These are phyloP conservation scores for Anastatus disparis DNA, from an alignment of 1,140 invertebrate species.

Conservation along the genomic window DNA sequence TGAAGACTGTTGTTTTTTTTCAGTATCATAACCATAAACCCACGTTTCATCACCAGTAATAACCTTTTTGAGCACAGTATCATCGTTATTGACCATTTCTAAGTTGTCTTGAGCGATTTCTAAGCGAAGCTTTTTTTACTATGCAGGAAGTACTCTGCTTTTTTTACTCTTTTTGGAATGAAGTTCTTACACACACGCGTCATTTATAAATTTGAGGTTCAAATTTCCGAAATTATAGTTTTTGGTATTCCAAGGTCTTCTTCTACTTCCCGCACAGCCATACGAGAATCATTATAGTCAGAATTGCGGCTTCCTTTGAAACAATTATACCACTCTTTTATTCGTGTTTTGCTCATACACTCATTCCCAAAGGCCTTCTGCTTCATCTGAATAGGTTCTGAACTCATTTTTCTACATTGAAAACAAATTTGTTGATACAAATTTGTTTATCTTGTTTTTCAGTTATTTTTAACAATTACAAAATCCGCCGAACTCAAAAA, in stretches of 20 bases:
- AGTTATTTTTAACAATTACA: constrained; percentile 9
- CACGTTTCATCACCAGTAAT: constrained; percentile 50
- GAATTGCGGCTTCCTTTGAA: neutral
- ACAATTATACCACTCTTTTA: neutral
- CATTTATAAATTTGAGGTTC: constrained; percentile 46
- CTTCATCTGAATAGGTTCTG: constrained; percentile 7
- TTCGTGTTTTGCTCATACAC: constrained; percentile 1
- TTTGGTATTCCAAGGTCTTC: constrained; percentile 48
- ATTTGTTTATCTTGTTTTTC: constrained; percentile 11
- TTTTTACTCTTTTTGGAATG: no score
- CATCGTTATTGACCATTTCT: constrained; percentile 65
- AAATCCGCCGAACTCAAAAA: constrained; percentile 1
- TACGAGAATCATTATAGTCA: constrained; percentile 31
- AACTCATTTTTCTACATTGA: constrained; percentile 9
- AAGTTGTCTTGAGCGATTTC: constrained; percentile 49
- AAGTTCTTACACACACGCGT: constrained; percentile 49
- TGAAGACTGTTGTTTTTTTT: neutral
- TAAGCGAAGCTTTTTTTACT: constrained; percentile 46
- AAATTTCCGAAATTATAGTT: constrained; percentile 45
- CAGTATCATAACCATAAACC: constrained; percentile 39
- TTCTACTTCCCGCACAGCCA: constrained; percentile 46
- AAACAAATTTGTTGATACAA: neutral
- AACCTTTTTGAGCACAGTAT: constrained; percentile 57
- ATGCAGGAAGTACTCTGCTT: constrained; percentile 41
- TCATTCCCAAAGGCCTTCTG: constrained; percentile 5